Evolutionary conservation across 2,113 vertebrate species (phyloP).

Genomic region (Lasiurus borealis): DNA sequence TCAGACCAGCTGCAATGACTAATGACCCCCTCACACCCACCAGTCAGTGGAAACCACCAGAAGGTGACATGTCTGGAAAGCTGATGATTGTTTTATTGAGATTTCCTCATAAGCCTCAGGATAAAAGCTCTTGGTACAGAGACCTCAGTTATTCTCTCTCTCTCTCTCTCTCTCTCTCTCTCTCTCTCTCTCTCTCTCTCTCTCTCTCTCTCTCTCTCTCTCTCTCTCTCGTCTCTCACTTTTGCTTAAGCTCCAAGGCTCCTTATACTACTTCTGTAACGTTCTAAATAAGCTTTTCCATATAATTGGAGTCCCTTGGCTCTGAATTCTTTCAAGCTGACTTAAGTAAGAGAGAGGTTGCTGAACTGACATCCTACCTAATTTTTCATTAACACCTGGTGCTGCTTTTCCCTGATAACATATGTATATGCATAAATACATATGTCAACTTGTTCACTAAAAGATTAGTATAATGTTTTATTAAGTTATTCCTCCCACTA

Average conservation of each 20-base stretch:
- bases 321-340: background rate
- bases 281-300: background rate
- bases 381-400: background rate
- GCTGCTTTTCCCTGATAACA: background rate
- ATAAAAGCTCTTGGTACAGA: background rate
- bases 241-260: background rate
- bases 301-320: background rate
- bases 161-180: background rate
- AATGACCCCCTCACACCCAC: background rate
- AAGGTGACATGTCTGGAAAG: background rate
- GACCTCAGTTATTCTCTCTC: background rate
- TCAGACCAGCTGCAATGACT: background rate
- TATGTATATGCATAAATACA: background rate
- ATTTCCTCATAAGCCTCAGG: background rate
- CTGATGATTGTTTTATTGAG: background rate
- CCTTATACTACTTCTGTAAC: background rate
- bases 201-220: background rate
- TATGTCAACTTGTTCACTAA: background rate
- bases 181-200: too few species aligned
- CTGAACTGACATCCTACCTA: background rate
- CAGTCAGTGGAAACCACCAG: background rate
- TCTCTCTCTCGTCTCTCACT: background rate
- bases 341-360: background rate
- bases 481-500: background rate
- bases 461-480: background rate